Percentiles rank a stretch among this genome's conserved stretches.
Conservation (phyloP, 1,140 invertebrate species). For the Ruditapes philippinarum region DNA sequence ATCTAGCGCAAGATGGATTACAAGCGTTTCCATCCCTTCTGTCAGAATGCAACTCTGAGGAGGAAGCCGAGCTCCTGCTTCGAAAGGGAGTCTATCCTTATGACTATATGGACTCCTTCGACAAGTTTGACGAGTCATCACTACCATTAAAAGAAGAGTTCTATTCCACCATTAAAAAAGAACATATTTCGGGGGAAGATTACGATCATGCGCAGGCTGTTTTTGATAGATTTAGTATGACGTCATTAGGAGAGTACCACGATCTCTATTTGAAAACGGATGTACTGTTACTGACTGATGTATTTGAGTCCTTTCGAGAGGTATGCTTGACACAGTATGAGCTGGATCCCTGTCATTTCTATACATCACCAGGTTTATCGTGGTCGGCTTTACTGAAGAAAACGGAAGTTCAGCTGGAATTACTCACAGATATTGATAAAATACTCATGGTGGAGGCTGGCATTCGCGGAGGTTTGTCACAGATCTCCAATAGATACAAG, state of each 20-base stretch:
- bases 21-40: not conserved
- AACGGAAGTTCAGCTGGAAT: conserved; percentile 70
- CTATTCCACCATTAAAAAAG: conserved; percentile 32
- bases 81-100: conserved; percentile 42
- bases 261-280: conserved; percentile 35
- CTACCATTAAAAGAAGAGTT: conserved; percentile 6
- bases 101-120: conserved; percentile 7
- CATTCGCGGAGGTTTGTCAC: conserved; percentile 72
- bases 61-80: not conserved
- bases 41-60: not conserved
- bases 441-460: conserved; percentile 79
- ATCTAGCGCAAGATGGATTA: not conserved
- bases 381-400: conserved; percentile 67
- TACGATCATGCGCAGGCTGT: conserved; percentile 15
- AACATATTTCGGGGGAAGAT: conserved; percentile 4
- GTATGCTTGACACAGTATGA: conserved; percentile 19
- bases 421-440: conserved; percentile 72
- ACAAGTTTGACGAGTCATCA: not conserved
- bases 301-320: conserved; percentile 28
- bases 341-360: conserved; percentile 23
- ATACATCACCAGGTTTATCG: conserved; percentile 69
- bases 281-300: conserved; percentile 22
- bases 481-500: conserved; percentile 67
- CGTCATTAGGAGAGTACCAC: conserved; percentile 20
- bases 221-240: conserved; percentile 5